phyloP scores from a whole-genome alignment of 2,888 invertebrate species.

The Acanthococcus lagerstroemiae region DNA sequence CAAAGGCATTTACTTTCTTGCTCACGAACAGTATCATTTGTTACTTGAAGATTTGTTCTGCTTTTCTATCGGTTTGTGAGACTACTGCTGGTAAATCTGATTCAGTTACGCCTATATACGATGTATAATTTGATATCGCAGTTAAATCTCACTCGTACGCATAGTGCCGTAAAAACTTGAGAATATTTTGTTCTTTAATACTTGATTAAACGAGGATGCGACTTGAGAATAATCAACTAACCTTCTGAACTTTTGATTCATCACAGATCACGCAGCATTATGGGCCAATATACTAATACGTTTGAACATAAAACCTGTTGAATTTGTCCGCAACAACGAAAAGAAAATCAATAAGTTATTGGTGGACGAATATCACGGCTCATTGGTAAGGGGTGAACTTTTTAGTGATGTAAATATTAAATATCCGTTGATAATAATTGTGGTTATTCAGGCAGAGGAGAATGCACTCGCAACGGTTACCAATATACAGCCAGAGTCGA shows the following conservation, averaged over 20 bases:
- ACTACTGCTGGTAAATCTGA: no score
- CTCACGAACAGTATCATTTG: no score
- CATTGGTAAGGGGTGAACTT: slow-evolving; percentile 39
- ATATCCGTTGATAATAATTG: neutral
- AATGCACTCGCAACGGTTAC: slow-evolving; percentile 65
- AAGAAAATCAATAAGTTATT: slow-evolving; percentile 52
- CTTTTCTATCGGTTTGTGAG: no score
- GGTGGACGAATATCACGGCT: slow-evolving; percentile 47
- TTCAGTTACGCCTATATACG: no score
- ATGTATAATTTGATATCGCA: no score
- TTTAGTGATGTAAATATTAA: neutral
- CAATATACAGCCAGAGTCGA: slow-evolving; percentile 51
- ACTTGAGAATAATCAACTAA: no score
- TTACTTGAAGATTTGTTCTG: neutral
- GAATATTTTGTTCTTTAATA: no score
- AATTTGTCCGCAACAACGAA: slow-evolving; percentile 51
- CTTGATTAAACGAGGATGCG: no score
- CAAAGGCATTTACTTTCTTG: no score
- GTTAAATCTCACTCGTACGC: no score
- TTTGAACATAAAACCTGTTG: slow-evolving; percentile 49
- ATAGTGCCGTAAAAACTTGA: no score
- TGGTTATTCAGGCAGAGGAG: slow-evolving; percentile 48
- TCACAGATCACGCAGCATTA: slow-evolving; percentile 42
- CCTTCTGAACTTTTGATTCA: no score
- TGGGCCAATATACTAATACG: slow-evolving; percentile 59